phyloP scores from a whole-genome alignment of 1,140 invertebrate species.

The Acromyrmex heyeri region DNA sequence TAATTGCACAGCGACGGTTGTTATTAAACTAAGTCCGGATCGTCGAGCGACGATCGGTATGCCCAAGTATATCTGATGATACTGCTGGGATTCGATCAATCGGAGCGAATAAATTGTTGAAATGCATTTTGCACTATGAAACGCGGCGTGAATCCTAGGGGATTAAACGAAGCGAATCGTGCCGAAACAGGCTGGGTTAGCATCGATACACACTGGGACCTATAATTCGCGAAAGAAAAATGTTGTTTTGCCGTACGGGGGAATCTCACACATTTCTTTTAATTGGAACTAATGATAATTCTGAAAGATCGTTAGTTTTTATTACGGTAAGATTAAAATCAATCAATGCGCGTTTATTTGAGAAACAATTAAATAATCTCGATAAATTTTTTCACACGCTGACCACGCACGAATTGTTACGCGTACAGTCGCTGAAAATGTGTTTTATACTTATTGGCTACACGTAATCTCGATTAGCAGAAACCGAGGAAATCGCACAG shows the following conservation, averaged over 20 bases:
- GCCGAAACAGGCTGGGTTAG: constrained; percentile 3
- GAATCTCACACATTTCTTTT: not conserved
- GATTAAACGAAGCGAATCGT: constrained; percentile 41
- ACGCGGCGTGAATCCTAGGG: constrained; percentile 12
- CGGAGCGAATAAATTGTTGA: constrained; percentile 53
- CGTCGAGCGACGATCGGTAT: constrained; percentile 1
- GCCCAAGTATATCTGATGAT: constrained; percentile 24
- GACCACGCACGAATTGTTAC: not conserved
- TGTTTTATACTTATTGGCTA: constrained; percentile 50
- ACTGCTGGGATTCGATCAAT: constrained; percentile 43
- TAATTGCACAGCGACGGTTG: not conserved
- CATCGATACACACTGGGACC: not conserved
- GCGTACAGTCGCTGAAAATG: not conserved
- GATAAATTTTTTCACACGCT: not conserved
- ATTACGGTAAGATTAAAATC: not conserved
- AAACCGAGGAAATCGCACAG: constrained; percentile 54
- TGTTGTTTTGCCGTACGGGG: not conserved
- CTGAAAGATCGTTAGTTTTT: not conserved
- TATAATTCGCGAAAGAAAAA: constrained; percentile 37
- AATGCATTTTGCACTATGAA: constrained; percentile 57
- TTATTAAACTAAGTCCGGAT: constrained; percentile 42
- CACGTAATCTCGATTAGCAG: constrained; percentile 60
- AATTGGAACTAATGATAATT: not conserved
- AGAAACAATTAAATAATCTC: not conserved
- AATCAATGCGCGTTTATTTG: not conserved